phyloP scores from a whole-genome alignment of 2,888 invertebrate species.

The Luperina testacea region DNA sequence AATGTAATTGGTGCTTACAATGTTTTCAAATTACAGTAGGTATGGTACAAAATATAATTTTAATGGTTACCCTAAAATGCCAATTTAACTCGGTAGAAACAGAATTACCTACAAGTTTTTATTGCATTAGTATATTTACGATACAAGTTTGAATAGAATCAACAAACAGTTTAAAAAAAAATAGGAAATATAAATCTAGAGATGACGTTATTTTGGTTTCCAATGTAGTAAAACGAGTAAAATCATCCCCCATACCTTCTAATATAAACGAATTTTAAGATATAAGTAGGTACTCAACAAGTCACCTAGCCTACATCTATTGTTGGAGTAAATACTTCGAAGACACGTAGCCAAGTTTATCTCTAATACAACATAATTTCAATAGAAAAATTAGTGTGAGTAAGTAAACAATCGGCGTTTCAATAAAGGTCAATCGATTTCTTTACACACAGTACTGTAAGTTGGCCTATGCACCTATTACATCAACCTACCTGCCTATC shows the following conservation, averaged over 20 bases:
- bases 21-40: too few relatives aligned
- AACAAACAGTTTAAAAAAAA: not conserved
- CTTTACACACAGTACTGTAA: constrained; percentile 54
- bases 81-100: not conserved
- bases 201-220: constrained; percentile 52
- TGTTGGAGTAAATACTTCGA: constrained; percentile 21
- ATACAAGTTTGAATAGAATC: not conserved
- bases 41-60: not conserved
- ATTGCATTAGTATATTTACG: not conserved
- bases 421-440: constrained; percentile 66
- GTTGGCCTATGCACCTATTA: constrained; percentile 45
- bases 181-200: constrained; percentile 33
- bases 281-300: constrained; percentile 20
- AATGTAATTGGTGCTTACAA: too few relatives aligned
- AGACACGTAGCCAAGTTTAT: constrained; percentile 57
- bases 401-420: constrained; percentile 67
- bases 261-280: constrained; percentile 12
- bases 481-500: constrained; percentile 37
- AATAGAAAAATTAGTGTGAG: constrained; percentile 25
- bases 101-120: not conserved
- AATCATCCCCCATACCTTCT: not conserved
- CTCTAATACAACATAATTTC: constrained; percentile 27
- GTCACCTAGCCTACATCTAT: constrained; percentile 37
- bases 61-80: too few relatives aligned
- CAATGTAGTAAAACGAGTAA: constrained; percentile 15